Percentiles rank a stretch among this genome's conserved stretches.
These are phyloP conservation scores for Sphyrna mokarran DNA, from an alignment of 2,113 vertebrate genomes.

Conservation along the genomic window DNA sequence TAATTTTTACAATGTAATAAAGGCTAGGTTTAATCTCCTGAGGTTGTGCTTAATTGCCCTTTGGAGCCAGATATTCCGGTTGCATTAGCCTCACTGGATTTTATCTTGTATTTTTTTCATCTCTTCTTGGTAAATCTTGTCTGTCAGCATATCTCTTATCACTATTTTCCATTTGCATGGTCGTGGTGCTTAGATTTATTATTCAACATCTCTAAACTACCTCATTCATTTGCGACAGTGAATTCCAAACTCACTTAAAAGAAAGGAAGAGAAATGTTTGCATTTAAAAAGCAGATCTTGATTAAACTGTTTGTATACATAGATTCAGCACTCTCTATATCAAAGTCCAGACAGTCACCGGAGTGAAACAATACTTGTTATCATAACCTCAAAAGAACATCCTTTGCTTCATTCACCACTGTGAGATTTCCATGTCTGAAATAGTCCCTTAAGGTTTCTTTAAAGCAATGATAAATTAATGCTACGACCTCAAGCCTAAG, in stretches of 20 bases:
- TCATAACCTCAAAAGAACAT: background rate
- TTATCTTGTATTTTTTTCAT: constrained; percentile 10
- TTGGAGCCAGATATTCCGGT: background rate
- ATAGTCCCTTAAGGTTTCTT: background rate
- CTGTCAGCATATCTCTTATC: background rate
- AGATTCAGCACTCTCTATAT: background rate
- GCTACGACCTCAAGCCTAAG: background rate
- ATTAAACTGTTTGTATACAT: background rate
- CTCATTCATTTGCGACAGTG: background rate
- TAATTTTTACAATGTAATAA: constrained; percentile 7
- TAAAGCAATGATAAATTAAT: background rate
- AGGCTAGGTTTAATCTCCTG: background rate
- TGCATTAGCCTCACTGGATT: background rate
- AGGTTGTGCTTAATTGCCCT: background rate
- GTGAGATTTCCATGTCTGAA: background rate
- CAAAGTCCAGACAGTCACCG: background rate
- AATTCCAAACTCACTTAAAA: constrained; percentile 40
- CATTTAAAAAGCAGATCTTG: background rate
- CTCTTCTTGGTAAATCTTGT: background rate
- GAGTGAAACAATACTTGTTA: background rate
- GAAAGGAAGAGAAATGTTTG: background rate
- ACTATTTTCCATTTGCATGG: background rate
- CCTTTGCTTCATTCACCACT: background rate
- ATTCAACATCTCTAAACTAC: background rate
- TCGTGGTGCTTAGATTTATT: background rate